Percentiles rank a stretch among this genome's conserved stretches.
phyloP scores from a whole-genome alignment of 2,113 vertebrate genomes.

The Gallinago paraguaiae region DNA sequence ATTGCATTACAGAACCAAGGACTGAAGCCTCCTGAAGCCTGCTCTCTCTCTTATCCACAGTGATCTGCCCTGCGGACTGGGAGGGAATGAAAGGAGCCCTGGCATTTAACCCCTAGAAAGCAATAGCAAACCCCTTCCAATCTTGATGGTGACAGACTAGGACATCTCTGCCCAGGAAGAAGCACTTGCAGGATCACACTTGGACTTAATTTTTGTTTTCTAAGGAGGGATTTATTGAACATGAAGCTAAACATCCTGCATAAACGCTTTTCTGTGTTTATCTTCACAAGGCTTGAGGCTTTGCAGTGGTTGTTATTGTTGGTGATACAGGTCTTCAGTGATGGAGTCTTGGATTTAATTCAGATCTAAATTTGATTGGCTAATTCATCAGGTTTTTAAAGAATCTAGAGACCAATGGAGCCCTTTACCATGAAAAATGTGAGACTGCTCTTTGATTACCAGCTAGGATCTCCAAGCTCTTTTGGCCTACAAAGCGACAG shows the following conservation, averaged over 20 bases:
- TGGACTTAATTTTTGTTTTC: background rate
- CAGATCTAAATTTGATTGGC: slow-evolving; percentile 40
- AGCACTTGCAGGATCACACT: background rate
- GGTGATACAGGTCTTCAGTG: background rate
- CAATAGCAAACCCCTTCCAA: background rate
- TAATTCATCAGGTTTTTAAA: slow-evolving; percentile 38
- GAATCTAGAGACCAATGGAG: background rate
- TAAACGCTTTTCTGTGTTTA: background rate
- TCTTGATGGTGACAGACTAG: background rate
- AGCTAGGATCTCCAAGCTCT: slow-evolving; percentile 38
- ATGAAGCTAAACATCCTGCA: background rate
- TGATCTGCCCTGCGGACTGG: background rate
- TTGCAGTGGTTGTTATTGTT: background rate
- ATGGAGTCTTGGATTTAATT: background rate
- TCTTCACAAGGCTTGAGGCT: background rate
- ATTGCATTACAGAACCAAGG: background rate
- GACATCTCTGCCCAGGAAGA: background rate
- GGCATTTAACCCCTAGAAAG: background rate
- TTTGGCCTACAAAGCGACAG: slow-evolving; percentile 35
- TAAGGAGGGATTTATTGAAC: background rate
- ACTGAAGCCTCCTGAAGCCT: background rate
- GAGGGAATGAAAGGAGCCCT: background rate
- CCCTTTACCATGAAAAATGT: slow-evolving; percentile 44
- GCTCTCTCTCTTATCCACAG: background rate
- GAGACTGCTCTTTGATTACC: slow-evolving; percentile 20